These are phyloP conservation scores for Melolontha melolontha DNA, from an alignment of 2,888 invertebrate genomes.

Conservation along the genomic window DNA sequence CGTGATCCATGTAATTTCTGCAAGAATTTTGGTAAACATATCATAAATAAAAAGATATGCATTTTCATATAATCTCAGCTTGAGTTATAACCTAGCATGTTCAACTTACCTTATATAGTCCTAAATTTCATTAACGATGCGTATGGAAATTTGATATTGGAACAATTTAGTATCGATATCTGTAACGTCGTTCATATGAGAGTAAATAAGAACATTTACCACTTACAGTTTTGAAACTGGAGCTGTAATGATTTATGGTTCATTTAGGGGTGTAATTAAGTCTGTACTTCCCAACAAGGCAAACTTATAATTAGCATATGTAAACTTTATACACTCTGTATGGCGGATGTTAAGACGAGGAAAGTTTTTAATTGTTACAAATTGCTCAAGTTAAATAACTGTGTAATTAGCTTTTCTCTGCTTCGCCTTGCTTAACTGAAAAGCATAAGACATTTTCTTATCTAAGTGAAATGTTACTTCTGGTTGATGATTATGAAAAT, in stretches of 20 bases:
- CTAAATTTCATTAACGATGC: constrained; percentile 15
- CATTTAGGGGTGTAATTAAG: constrained; percentile 63
- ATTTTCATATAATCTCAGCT: no score
- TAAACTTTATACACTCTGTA: constrained; percentile 63
- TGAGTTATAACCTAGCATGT: no score
- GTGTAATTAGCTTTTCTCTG: constrained; percentile 53
- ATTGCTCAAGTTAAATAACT: constrained; percentile 57
- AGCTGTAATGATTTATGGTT: constrained; percentile 41
- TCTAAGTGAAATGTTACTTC: constrained; percentile 45
- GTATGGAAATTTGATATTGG: constrained; percentile 11
- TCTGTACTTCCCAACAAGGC: constrained; percentile 61
- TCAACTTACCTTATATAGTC: constrained; percentile 10
- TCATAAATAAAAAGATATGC: no score
- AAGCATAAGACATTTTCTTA: constrained; percentile 47
- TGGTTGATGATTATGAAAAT: constrained; percentile 42
- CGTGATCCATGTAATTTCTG: no score
- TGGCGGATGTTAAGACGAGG: constrained; percentile 56
- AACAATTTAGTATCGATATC: constrained; percentile 19
- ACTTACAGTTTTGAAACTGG: constrained; percentile 40
- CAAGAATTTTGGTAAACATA: no score
- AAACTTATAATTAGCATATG: constrained; percentile 66
- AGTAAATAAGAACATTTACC: constrained; percentile 34
- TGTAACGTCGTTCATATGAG: constrained; percentile 26
- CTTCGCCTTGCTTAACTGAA: constrained; percentile 45
- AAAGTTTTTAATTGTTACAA: constrained; percentile 58